These are phyloP conservation scores for Scomber scombrus DNA, from an alignment of 2,113 vertebrate species.

Conservation along the genomic window DNA sequence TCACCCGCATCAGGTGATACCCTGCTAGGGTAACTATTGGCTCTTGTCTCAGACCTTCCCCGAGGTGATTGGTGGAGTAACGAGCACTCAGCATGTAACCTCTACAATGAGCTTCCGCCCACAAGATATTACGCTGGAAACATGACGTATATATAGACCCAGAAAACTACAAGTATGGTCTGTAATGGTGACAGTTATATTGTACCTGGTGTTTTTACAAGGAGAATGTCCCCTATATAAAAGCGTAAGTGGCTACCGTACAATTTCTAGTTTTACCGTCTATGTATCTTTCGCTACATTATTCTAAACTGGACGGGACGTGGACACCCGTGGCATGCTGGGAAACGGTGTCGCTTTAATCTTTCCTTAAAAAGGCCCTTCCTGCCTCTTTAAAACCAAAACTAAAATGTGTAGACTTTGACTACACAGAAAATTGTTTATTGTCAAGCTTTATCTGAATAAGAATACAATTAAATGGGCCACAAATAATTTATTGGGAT, in stretches of 20 bases:
- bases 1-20: conserved; percentile 85
- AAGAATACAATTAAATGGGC: no score
- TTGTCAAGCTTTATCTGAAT: no score
- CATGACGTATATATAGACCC: accelerated
- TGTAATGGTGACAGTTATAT: background rate
- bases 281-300: background rate
- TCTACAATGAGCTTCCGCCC: conserved; percentile 26
- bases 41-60: conserved; percentile 86
- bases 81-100: conserved; percentile 17
- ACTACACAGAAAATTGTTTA: no score
- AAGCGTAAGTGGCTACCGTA: accelerated
- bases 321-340: conserved; percentile 46
- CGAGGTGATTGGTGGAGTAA: conserved; percentile 62
- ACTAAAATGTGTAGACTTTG: no score
- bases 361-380: background rate
- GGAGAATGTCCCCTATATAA: accelerated
- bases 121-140: background rate
- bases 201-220: accelerated
- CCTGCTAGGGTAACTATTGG: conserved; percentile 83
- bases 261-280: accelerated
- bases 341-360: background rate
- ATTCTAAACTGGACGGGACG: accelerated
- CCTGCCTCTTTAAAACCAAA: background rate
- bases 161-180: accelerated
- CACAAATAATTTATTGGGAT: no score